phyloP scores from a whole-genome alignment of 2,797 vertebrate genomes.

The Distichodus sexfasciatus region DNA sequence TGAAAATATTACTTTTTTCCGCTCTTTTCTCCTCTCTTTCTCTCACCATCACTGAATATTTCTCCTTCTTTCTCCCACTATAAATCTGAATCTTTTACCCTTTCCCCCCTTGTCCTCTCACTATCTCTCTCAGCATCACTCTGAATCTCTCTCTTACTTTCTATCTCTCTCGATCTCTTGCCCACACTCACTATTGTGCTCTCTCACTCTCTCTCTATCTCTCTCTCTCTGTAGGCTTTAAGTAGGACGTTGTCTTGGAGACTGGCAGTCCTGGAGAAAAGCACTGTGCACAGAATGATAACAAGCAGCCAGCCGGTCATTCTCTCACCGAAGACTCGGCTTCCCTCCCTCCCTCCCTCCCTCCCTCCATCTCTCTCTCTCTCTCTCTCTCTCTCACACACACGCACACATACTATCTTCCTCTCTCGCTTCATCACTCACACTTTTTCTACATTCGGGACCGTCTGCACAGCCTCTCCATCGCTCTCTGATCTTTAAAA shows the following conservation, averaged over 20 bases:
- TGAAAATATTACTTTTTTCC: too few species aligned
- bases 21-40: too few species aligned
- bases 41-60: too few species aligned
- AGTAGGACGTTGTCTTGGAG: slow-evolving; percentile 72
- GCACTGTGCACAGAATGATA: slow-evolving; percentile 55
- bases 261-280: slow-evolving; percentile 57
- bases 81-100: too few species aligned
- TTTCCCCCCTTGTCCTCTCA: too few species aligned
- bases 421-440: slow-evolving; percentile 10
- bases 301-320: slow-evolving; percentile 43
- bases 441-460: not conserved
- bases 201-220: not conserved
- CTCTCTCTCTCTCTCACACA: not conserved
- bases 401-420: not conserved
- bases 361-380: slow-evolving; percentile 14
- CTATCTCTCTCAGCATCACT: not conserved
- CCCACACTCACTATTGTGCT: too few species aligned
- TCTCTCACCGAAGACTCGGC: not conserved
- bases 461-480: not conserved
- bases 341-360: not conserved
- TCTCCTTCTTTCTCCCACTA: too few species aligned
- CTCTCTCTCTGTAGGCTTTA: slow-evolving; percentile 43
- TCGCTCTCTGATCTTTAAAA: slow-evolving; percentile 4
- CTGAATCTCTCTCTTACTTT: not conserved
- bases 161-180: not conserved